Conservation (phyloP, 2,888 invertebrate species). For the Ferrisia virgata region DNA sequence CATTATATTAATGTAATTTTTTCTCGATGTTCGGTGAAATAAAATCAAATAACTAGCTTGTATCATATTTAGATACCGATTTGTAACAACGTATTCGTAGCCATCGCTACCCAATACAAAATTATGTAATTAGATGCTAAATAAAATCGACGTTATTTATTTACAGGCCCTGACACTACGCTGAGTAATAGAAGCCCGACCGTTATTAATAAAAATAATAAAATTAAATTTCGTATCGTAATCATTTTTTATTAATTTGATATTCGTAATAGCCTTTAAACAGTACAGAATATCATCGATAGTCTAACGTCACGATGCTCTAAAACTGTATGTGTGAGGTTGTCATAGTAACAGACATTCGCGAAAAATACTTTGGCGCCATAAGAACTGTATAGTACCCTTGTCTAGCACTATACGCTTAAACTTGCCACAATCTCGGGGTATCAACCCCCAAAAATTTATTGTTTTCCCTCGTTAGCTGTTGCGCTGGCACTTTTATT, state of each 20-base stretch:
- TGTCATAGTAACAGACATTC: constrained; percentile 29
- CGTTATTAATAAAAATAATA: background rate
- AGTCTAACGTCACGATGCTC: background rate
- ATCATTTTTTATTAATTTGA: background rate
- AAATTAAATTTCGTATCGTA: background rate
- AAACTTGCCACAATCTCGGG: constrained; percentile 32
- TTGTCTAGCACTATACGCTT: constrained; percentile 34
- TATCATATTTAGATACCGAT: too few species aligned
- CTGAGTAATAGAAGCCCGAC: too few species aligned
- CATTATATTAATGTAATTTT: too few species aligned
- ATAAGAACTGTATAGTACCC: constrained; percentile 14
- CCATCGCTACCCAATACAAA: too few species aligned
- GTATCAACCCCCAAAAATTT: constrained; percentile 41
- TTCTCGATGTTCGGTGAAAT: too few species aligned
- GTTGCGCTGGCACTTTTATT: constrained; percentile 36
- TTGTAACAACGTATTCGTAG: too few species aligned
- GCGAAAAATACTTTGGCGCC: constrained; percentile 41
- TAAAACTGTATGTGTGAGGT: constrained; percentile 12
- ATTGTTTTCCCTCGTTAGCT: constrained; percentile 42
- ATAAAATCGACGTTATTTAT: too few species aligned
- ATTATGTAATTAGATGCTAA: too few species aligned
- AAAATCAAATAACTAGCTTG: too few species aligned
- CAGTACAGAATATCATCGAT: background rate
- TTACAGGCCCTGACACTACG: too few species aligned
- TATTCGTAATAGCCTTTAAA: background rate